Evolutionary conservation across 2,888 invertebrate species (phyloP), one percentile per base, ranked within the genome.

Genomic region (Pocota personata): DNA sequence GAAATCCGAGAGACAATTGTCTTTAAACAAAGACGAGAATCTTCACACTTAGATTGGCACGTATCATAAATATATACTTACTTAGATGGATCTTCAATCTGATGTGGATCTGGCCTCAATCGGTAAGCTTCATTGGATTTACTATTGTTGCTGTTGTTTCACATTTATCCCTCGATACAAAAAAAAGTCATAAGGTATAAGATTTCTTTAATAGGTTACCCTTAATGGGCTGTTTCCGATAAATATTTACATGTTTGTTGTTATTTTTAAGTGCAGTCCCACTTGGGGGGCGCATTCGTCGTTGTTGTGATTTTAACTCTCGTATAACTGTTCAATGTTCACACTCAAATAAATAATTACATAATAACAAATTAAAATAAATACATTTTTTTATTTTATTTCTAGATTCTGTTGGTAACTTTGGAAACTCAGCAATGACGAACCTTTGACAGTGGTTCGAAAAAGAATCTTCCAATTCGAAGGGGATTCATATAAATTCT

Each of bases 361-460:
- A 14, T 1, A n/a, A n/a, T n/a, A n/a, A 48, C 10, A n/a, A 21
- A 37, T 24, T 16, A 19, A 19, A 37, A 19, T n/a, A 21, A 12
- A 12, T 8, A 30, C n/a, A 52, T 27, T 12, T 27, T 57, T 3
- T 55, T 32, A 32, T 55, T 19, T 73, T 7, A 3, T 82, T 82
- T 0, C 24, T 24, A 86, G 82, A 32, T 67, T 27, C 40, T 48
- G 40, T 57, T 77, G 58, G 30, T 86, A 77, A 82, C 14, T 48
- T 48, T 37, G 21, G 1, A 19, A 66, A 52, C 30, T 7, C 7
- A 43, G 46, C 14, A 40, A 86, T 86, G 86, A 77, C 66, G 52
- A 71, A 66, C 8, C 76, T 86, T 72, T 86, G 82, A 86, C 86
- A 77, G 82, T 72, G 66, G 66, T 62, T 67, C 57, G 86, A 77